Conservation (phyloP, 2,113 vertebrate genomes). For the Oncorhynchus tshawytscha region DNA sequence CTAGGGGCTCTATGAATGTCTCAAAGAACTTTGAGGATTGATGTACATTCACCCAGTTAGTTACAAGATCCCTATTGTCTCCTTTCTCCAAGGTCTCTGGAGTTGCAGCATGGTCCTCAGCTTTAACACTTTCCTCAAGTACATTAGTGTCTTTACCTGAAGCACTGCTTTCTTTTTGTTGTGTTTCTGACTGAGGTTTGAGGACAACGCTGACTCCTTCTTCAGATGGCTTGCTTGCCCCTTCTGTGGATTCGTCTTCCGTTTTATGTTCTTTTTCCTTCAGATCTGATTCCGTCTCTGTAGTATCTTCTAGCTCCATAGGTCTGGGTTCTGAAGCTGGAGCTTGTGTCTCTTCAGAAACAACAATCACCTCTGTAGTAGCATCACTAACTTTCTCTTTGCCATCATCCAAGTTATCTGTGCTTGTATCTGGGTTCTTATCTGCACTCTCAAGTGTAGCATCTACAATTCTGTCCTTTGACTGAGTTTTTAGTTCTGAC, state of each 20-base stretch:
- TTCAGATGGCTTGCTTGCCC: constrained; percentile 51
- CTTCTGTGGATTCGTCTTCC: constrained; percentile 32
- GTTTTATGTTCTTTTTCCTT: background rate
- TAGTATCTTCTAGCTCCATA: background rate
- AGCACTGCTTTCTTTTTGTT: background rate
- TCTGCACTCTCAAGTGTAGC: constrained; percentile 7
- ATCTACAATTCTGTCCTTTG: background rate
- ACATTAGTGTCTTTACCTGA: background rate
- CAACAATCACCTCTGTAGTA: background rate
- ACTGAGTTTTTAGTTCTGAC: constrained; percentile 21
- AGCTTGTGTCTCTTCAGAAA: constrained; percentile 1
- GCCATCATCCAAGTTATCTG: background rate
- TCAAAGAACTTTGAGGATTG: constrained; percentile 67
- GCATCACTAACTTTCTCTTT: background rate
- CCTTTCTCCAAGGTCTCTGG: constrained; percentile 30
- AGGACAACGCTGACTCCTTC: constrained; percentile 59
- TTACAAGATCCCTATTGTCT: constrained; percentile 62
- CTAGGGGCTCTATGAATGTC: constrained; percentile 69
- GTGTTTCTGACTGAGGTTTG: constrained; percentile 42
- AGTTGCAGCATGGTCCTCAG: constrained; percentile 13
- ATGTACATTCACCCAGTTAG: constrained; percentile 70
- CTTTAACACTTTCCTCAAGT: background rate
- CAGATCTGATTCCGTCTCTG: background rate
- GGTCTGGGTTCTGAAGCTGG: background rate
- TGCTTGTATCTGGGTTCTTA: constrained; percentile 4